phyloP scores from a whole-genome alignment of 2,888 invertebrate species.

The Alcis repandata region DNA sequence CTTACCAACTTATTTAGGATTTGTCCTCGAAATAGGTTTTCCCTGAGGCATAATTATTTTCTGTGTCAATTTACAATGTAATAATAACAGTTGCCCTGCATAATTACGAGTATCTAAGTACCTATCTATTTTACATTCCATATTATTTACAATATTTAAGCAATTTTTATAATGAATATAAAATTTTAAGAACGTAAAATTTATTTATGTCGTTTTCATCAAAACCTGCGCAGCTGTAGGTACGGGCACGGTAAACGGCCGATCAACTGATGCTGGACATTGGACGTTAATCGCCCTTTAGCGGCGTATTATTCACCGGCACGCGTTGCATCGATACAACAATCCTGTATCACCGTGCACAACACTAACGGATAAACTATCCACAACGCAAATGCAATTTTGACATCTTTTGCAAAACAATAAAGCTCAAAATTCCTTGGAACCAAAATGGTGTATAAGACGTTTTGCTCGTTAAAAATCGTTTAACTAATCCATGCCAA shows the following conservation, averaged over 20 bases:
- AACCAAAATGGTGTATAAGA: slow-evolving; percentile 36
- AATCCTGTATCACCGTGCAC: slow-evolving; percentile 70
- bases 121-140: too few species aligned
- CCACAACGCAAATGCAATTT: accelerated
- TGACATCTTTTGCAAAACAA: too few species aligned
- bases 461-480: slow-evolving; percentile 54
- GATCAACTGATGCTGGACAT: slow-evolving; percentile 73
- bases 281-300: slow-evolving; percentile 83
- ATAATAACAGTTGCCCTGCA: too few species aligned
- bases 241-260: slow-evolving; percentile 59
- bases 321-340: slow-evolving; percentile 79
- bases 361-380: slow-evolving; percentile 47
- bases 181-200: too few species aligned
- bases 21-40: too few species aligned
- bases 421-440: slow-evolving; percentile 44
- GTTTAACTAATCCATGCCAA: slow-evolving; percentile 83
- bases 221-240: slow-evolving; percentile 26
- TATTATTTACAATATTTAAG: too few species aligned
- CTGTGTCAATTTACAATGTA: too few species aligned
- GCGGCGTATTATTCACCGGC: slow-evolving; percentile 84
- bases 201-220: neutral
- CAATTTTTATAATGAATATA: too few species aligned
- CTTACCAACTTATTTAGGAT: too few species aligned
- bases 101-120: too few species aligned
- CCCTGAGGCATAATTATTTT: too few species aligned